phyloP scores from a whole-genome alignment of 2,888 invertebrate species.

The Nomada ruficornis region DNA sequence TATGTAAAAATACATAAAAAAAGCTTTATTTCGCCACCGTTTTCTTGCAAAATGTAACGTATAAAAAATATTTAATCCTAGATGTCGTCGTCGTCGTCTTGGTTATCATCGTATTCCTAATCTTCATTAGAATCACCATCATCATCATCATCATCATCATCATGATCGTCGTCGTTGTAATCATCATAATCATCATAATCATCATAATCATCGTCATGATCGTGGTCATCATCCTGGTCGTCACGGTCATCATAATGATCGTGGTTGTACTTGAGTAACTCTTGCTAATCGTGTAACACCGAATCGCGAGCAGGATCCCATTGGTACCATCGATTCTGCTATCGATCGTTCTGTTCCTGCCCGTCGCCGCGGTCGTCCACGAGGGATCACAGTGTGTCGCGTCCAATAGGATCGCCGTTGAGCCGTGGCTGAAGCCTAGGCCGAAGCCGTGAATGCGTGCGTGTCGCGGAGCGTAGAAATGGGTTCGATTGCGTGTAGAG shows the following conservation, averaged over 20 bases:
- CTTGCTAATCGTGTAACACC: constrained; percentile 66
- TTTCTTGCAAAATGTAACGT: constrained; percentile 83
- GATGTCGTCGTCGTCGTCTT: constrained; percentile 71
- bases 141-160: constrained; percentile 58
- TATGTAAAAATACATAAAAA: constrained; percentile 84
- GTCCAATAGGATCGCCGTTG: constrained; percentile 55
- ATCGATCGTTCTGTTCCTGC: constrained; percentile 52
- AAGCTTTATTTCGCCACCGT: constrained; percentile 85
- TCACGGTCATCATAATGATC: constrained; percentile 60
- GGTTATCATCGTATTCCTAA: constrained; percentile 59
- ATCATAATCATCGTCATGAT: constrained; percentile 60
- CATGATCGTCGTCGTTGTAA: constrained; percentile 67
- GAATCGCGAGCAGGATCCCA: constrained; percentile 51
- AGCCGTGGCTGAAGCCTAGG: constrained; percentile 61
- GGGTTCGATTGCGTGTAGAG: constrained; percentile 66
- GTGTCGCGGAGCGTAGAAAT: constrained; percentile 53
- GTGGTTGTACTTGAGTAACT: constrained; percentile 55
- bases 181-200: constrained; percentile 57
- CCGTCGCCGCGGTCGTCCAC: constrained; percentile 62
- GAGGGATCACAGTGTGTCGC: constrained; percentile 64
- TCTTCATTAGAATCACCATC: constrained; percentile 68
- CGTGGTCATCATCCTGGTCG: constrained; percentile 56
- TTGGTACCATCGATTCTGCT: constrained; percentile 29
- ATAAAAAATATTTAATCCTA: constrained; percentile 78
- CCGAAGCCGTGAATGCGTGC: constrained; percentile 68